These are phyloP conservation scores for Drosophila aff. DNA, from an alignment of 1,140 invertebrate species.

Conservation along the genomic window DNA sequence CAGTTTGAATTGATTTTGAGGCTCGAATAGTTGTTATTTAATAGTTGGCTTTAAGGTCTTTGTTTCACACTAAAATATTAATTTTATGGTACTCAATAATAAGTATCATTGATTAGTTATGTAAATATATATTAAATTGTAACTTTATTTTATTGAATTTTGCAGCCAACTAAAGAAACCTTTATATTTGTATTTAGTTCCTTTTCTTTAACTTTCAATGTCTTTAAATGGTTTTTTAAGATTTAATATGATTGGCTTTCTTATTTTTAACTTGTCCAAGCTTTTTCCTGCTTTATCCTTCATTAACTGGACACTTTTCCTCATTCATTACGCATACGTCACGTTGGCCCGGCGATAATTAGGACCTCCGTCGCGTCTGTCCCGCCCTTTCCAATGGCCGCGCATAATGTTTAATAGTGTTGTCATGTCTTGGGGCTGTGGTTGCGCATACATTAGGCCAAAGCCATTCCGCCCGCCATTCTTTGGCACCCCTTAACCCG, in stretches of 20 bases:
- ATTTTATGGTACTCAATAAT: not conserved
- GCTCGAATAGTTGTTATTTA: too few relatives aligned
- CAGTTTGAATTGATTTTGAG: not conserved
- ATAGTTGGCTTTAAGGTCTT: too few relatives aligned
- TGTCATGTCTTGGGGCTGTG: slow-evolving; percentile 81
- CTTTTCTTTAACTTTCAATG: not conserved
- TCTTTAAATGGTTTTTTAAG: not conserved
- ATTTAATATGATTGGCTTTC: not conserved
- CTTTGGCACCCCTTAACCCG: slow-evolving; percentile 9
- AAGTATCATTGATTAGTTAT: too few relatives aligned
- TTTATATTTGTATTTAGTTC: not conserved
- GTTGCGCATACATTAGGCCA: slow-evolving; percentile 77
- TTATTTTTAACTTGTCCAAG: not conserved
- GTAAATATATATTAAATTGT: too few relatives aligned
- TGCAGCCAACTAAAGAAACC: too few relatives aligned
- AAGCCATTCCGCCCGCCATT: slow-evolving; percentile 23
- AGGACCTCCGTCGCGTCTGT: slow-evolving; percentile 1
- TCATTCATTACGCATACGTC: slow-evolving; percentile 40
- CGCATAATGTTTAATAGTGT: slow-evolving; percentile 80
- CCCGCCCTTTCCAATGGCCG: slow-evolving; percentile 4
- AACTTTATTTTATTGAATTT: not conserved
- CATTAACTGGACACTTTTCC: slow-evolving; percentile 9
- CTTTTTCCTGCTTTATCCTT: slow-evolving; percentile 1
- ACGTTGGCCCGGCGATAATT: slow-evolving; percentile 28
- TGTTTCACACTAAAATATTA: not conserved